Evolutionary conservation across 2,113 vertebrate species (phyloP), one percentile per base, ranked within the genome.

Genomic region (Chloroceryle aenea): DNA sequence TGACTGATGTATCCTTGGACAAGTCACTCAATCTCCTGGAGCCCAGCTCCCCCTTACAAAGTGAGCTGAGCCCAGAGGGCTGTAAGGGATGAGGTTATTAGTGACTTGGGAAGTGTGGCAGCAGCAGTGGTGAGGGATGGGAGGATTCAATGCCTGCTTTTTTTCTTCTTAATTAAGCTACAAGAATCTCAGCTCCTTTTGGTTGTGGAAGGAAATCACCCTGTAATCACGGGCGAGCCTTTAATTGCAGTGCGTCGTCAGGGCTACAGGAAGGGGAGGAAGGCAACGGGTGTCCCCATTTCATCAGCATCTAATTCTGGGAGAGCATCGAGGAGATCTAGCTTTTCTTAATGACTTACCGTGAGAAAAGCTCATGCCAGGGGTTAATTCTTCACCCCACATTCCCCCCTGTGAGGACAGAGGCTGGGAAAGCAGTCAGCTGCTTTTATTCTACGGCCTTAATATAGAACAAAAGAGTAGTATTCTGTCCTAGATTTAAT

Each of bases 401-500:
- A 2, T 4, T 87, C 58, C 48, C 38, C 30, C 85, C 79, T 1
- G 0, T 0, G 69, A 88, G 88, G 63, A 73, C 50, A n/a, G 71
- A 90, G 88, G 50, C 68, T 90, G 79, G 55, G 63, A 90, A 93
- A 77, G 47, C 53, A n/a, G 42, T 90, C 92, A 83, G 75, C 83
- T 93, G 92, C 88, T 92, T 76, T 63, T 79, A 40, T 53, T 85
- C 45, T 12, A 1, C 10, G 45, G n/a, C 69, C 85, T 74, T 93
- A 92, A 90, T 88, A 90, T 77, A 93, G 92, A 88, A 90, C 58
- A 84, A 71, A 77, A 74, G 81, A 29, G 45, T 53, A 88, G 63
- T 77, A 53, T 93, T 92, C 92, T 86, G 94, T 77, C 92, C 72
- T 69, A 83, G 78, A 90, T 93, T 76, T 90, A 76, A 62, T 29